Evolutionary conservation across 2,797 vertebrate species (phyloP).

Genomic region (Antrozous pallidus): DNA sequence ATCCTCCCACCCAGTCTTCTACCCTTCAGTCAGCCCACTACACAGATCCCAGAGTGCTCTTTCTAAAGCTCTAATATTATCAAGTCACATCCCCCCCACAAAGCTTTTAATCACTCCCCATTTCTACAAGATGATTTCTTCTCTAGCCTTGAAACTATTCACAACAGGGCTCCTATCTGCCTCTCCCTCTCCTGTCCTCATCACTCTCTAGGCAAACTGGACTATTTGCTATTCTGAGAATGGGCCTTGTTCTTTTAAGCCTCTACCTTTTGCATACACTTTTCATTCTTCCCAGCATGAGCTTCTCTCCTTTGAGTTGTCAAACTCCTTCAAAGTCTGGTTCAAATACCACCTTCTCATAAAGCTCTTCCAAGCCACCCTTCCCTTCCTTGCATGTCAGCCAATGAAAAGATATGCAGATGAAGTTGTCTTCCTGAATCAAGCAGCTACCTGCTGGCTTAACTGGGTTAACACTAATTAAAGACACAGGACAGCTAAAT

Average conservation of each 20-base stretch:
- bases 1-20: background rate
- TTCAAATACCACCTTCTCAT: slow-evolving; percentile 25
- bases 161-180: background rate
- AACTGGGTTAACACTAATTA: slow-evolving; percentile 66
- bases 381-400: background rate
- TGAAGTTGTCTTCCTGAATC: background rate
- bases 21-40: background rate
- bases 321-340: slow-evolving; percentile 53
- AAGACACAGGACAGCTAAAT: slow-evolving; percentile 61
- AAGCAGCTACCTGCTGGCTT: slow-evolving; percentile 37
- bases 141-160: slow-evolving; percentile 15
- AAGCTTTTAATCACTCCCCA: background rate
- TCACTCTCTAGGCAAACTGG: background rate
- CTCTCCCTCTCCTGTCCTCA: background rate
- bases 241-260: slow-evolving; percentile 23
- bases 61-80: background rate
- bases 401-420: background rate
- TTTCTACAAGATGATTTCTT: background rate
- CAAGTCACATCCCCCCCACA: background rate
- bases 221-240: slow-evolving; percentile 25
- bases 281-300: background rate
- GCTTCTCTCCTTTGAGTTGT: slow-evolving; percentile 46
- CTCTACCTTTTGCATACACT: background rate
- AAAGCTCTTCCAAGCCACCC: background rate
- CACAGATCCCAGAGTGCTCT: background rate